phyloP scores from a whole-genome alignment of 2,888 invertebrate species.

The Bombylius major region DNA sequence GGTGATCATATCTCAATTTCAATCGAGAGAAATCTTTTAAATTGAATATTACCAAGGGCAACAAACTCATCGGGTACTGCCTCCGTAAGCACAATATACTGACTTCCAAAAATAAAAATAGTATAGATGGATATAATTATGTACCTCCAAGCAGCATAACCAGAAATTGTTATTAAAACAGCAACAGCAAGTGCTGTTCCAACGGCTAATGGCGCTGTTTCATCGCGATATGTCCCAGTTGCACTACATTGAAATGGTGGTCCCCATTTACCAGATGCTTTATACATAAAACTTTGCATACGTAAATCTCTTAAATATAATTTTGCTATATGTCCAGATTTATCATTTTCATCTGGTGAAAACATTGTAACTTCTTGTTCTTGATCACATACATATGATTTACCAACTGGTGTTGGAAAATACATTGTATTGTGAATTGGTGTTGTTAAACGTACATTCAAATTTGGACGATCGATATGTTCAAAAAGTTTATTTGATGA shows the following conservation, averaged over 20 bases:
- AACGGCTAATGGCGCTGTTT: constrained; percentile 72
- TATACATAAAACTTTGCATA: constrained; percentile 81
- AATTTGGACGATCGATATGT: constrained; percentile 45
- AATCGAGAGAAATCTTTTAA: too few relatives aligned
- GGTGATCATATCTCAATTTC: too few relatives aligned
- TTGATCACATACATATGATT: constrained; percentile 63
- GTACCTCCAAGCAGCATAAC: constrained; percentile 56
- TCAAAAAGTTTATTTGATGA: constrained; percentile 46
- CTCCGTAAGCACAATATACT: too few relatives aligned
- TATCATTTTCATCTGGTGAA: constrained; percentile 38
- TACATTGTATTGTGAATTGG: constrained; percentile 48
- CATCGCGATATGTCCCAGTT: constrained; percentile 53
- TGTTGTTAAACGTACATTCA: constrained; percentile 43
- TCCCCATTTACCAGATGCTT: constrained; percentile 50
- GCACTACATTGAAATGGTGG: constrained; percentile 36
- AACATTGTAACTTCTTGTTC: constrained; percentile 54
- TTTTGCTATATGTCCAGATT: constrained; percentile 45
- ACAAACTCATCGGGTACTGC: too few relatives aligned
- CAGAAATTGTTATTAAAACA: constrained; percentile 66
- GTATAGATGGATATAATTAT: too few relatives aligned
- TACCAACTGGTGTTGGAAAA: constrained; percentile 77
- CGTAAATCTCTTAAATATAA: constrained; percentile 56
- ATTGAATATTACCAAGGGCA: too few relatives aligned
- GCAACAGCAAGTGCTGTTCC: constrained; percentile 74
- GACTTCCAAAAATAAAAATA: too few relatives aligned